These are phyloP conservation scores for Euplagia quadripunctaria DNA, from an alignment of 2,888 invertebrate genomes.

Conservation along the genomic window DNA sequence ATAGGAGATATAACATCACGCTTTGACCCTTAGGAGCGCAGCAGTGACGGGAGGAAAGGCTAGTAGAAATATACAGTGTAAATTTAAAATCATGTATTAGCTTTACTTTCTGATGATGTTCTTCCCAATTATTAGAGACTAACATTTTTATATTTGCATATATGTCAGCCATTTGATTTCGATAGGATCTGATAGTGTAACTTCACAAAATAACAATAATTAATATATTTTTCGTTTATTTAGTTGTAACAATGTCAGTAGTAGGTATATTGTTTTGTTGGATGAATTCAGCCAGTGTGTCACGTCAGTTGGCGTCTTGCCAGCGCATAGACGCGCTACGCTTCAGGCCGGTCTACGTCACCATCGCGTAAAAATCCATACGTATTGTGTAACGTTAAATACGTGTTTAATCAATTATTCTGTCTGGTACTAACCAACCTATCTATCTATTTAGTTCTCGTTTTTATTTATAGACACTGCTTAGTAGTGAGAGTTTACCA, in stretches of 20 bases:
- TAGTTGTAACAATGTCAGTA: conserved; percentile 23
- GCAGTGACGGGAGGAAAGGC: no score
- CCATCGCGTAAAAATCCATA: conserved; percentile 52
- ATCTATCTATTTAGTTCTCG: background rate
- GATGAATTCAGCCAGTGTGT: conserved; percentile 47
- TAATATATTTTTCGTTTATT: conserved; percentile 3
- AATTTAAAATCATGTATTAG: no score
- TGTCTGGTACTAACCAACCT: background rate
- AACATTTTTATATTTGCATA: no score
- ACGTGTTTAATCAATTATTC: conserved; percentile 21
- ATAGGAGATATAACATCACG: no score
- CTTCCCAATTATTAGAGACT: no score
- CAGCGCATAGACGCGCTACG: conserved; percentile 39
- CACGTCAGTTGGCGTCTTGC: conserved; percentile 43
- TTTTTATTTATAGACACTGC: background rate
- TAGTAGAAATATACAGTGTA: no score
- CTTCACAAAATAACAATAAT: background rate
- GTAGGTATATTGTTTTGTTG: conserved; percentile 35
- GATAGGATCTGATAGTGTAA: background rate
- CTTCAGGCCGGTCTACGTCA: conserved; percentile 49
- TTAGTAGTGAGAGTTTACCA: background rate
- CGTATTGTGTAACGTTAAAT: conserved; percentile 43
- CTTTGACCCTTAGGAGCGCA: no score
- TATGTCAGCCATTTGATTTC: background rate
- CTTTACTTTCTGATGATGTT: no score